Percentiles rank a stretch among this genome's conserved stretches.
These are phyloP conservation scores for Meiosimyza platycephala DNA, from an alignment of 2,888 invertebrate genomes.

Conservation along the genomic window DNA sequence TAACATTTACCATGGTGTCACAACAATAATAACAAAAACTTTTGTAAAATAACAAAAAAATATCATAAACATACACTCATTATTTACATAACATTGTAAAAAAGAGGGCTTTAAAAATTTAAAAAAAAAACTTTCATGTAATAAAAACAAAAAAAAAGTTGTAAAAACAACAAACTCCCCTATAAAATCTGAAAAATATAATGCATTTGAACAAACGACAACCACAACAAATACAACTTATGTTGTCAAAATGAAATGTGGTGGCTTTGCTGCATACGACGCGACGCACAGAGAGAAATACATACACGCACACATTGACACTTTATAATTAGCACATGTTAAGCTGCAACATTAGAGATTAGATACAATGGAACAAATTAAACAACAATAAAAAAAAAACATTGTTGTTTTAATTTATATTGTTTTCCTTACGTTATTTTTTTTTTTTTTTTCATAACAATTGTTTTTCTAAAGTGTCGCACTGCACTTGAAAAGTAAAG, in stretches of 20 bases:
- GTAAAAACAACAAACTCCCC: slow-evolving; percentile 1
- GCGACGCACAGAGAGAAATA: slow-evolving; percentile 39
- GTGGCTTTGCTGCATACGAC: slow-evolving; percentile 34
- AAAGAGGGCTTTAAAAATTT: too few species aligned
- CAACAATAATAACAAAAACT: slow-evolving; percentile 6
- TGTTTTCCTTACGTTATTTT: not conserved
- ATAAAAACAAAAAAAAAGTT: slow-evolving; percentile 1
- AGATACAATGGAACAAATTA: slow-evolving; percentile 30
- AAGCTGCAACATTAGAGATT: slow-evolving; percentile 37
- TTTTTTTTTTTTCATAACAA: not conserved
- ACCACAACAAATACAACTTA: slow-evolving; percentile 22
- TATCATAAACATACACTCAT: too few species aligned
- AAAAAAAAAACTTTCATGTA: not conserved
- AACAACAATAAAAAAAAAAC: slow-evolving; percentile 8
- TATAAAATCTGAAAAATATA: slow-evolving; percentile 6
- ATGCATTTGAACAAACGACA: slow-evolving; percentile 22
- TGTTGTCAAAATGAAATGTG: slow-evolving; percentile 1
- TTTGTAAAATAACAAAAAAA: not conserved
- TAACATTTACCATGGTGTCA: not conserved
- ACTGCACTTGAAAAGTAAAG: too few species aligned
- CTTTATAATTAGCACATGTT: slow-evolving; percentile 58
- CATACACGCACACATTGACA: slow-evolving; percentile 24
- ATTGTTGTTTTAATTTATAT: slow-evolving; percentile 1
- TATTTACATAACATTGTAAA: too few species aligned
- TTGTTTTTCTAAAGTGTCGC: too few species aligned